Base-by-base conservation (phyloP, 2,888 invertebrate species). In the Lycaena phlaeas region DNA sequence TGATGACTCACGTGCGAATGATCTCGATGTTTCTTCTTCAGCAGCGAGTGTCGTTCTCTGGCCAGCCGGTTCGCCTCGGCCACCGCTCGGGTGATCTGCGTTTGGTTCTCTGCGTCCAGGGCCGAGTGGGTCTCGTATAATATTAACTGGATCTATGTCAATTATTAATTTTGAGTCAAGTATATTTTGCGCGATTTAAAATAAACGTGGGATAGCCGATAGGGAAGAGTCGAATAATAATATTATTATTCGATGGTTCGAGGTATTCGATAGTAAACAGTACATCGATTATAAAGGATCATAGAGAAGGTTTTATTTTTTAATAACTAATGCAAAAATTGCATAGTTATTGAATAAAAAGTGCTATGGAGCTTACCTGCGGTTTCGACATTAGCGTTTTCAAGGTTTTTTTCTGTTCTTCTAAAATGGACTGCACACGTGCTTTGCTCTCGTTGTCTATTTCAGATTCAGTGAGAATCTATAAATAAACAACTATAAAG, bases 81-180 rank as follows among this genome's bases (percentile, higher is more conserved):
- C 0, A 93, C 85, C 0, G 90, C 89, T 28, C 87, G 85, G 1
- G 87, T 74, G 11, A 92, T 88, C 88, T 94, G 92, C 14, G 88
- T 89, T 28, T 86, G 85, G 50, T 94, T 94, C 68, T 94, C 94
- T 0, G 89, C 88, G 25, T 88, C 88, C 28, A 93, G 73, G 38
- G 91, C 87, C 0, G 93, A 93, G 71, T 94, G 93, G 0, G 93
- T 93, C 64, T 93, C 93, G 56, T 94, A 94, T 22, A 94, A 68
- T 9, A 94, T 87, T 46, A 94, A 85, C 61, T 94, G 94, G 14
- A 94, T 89, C 89, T 90, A 53, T 40, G 65, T 63, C 29, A 12
- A 37, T 27, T 38, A 38, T 17, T 36, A 43, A 25, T 26, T 18
- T 7, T 1, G n/a, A 29, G 2, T 4, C 9, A 3, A 14, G 2